Evolutionary conservation across 2,797 vertebrate species (phyloP), one percentile per base, ranked within the genome.

Genomic region (Gallinago solitaria): DNA sequence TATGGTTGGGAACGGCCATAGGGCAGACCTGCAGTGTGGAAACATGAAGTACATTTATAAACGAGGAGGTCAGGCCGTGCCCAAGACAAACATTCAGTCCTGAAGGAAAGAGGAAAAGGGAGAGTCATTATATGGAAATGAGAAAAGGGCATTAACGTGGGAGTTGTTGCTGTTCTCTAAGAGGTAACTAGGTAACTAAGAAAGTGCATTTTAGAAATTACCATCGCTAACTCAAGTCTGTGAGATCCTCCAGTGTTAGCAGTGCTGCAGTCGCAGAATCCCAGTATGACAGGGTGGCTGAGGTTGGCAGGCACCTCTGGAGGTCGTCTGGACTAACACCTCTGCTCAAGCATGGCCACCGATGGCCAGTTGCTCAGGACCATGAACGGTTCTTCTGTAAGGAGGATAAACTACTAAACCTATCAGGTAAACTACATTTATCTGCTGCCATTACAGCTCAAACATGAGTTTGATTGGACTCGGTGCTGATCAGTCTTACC

Each of bases 101-200:
- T 65, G 47, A 91, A 83, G 37, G 64, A 80, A 88, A 89, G 59
- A 86, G 61, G 87, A 90, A 90, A 89, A 83, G 56, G 59, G 73
- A 69, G 81, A 87, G 60, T 85, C 57, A 43, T 81, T 95, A 30
- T 53, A 63, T 68, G 64, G 75, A 89, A 92, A 80, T 71, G 25
- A 79, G 65, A 69, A 78, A 91, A 94, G 69, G 54, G 59, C 82
- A 81, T 54, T 54, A 23, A 11, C 4, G 79, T 86, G 82, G 91
- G 92, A 91, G 71, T 61, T 91, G 79, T 83, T 37, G 18, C 90
- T 90, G n/a, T 37, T 80, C 27, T 64, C 24, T 63, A 9, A 85
- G 77, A 76, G 16, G 85, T 95, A 95, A 32, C 79, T 91, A 96
- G 84, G 87, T 96, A 91, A 96, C 85, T 67, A 63, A 78, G 82